Percentiles rank a stretch among this genome's conserved stretches.
Conservation (phyloP, 2,797 vertebrate species). For the Megaceryle alcyon region DNA sequence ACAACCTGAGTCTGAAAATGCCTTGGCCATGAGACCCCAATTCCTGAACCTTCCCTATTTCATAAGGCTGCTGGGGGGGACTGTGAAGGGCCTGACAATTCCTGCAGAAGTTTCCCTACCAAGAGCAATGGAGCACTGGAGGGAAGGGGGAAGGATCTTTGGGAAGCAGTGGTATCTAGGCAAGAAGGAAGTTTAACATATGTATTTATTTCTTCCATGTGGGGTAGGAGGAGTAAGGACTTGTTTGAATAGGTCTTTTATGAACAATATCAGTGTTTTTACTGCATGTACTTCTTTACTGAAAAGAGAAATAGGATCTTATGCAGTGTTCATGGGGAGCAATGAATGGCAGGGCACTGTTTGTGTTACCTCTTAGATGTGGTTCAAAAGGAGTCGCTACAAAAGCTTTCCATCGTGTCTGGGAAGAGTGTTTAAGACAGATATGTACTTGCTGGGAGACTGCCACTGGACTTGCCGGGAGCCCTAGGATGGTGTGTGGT, state of each 20-base stretch:
- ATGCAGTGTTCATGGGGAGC: neutral
- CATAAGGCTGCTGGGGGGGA: neutral
- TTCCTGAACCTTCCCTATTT: neutral
- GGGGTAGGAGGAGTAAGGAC: neutral
- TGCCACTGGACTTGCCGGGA: neutral
- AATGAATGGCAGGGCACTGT: neutral
- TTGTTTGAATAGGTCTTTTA: neutral
- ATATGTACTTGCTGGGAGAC: neutral
- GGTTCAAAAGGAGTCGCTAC: neutral
- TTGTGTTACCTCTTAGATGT: neutral
- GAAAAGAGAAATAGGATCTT: neutral
- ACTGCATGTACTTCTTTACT: neutral
- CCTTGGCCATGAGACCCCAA: neutral
- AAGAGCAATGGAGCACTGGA: neutral
- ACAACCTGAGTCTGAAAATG: neutral
- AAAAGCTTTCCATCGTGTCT: neutral
- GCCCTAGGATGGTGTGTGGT: neutral
- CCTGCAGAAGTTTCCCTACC: neutral
- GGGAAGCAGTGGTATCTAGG: neutral
- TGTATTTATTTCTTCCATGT: rapidly evolving
- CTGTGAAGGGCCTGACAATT: neutral
- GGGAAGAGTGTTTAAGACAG: neutral
- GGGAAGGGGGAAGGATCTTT: neutral
- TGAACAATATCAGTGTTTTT: neutral
- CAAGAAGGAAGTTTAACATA: neutral